These are phyloP conservation scores for Periparus ater DNA, from an alignment of 2,797 vertebrate genomes.

Conservation along the genomic window DNA sequence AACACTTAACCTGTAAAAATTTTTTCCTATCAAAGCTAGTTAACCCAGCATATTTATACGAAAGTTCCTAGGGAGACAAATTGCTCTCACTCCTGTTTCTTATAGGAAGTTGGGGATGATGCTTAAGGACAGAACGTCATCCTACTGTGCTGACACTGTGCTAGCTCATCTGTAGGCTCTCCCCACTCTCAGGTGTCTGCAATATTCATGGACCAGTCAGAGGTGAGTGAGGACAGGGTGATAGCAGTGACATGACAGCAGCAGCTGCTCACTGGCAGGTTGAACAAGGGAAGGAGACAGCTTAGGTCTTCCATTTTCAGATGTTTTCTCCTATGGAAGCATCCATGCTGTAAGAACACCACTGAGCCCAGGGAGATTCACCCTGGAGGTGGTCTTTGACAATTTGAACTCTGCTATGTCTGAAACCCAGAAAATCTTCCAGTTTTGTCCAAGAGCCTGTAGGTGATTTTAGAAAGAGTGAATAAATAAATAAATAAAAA, in stretches of 20 bases:
- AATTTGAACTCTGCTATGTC: neutral
- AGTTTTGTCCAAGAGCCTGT: neutral
- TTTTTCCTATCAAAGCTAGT: no score
- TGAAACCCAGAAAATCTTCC: neutral
- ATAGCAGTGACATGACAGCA: neutral
- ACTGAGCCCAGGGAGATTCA: neutral
- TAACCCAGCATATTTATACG: no score
- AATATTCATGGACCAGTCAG: neutral
- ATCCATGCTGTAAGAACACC: neutral
- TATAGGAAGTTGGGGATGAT: neutral
- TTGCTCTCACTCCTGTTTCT: neutral
- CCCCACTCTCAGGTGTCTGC: neutral
- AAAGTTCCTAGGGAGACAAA: neutral
- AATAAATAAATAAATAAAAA: neutral
- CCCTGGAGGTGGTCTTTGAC: neutral
- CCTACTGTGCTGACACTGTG: neutral
- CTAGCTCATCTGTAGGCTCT: neutral
- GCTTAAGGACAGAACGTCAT: neutral
- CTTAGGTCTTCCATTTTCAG: neutral
- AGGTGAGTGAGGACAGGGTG: neutral
- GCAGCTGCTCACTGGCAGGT: neutral
- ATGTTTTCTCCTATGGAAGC: neutral
- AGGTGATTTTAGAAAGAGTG: neutral
- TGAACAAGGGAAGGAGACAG: neutral
- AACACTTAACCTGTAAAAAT: neutral